Evolutionary conservation across 2,113 vertebrate genomes (phyloP), one percentile per base, ranked within the genome.

Genomic region (Theristicus caerulescens): DNA sequence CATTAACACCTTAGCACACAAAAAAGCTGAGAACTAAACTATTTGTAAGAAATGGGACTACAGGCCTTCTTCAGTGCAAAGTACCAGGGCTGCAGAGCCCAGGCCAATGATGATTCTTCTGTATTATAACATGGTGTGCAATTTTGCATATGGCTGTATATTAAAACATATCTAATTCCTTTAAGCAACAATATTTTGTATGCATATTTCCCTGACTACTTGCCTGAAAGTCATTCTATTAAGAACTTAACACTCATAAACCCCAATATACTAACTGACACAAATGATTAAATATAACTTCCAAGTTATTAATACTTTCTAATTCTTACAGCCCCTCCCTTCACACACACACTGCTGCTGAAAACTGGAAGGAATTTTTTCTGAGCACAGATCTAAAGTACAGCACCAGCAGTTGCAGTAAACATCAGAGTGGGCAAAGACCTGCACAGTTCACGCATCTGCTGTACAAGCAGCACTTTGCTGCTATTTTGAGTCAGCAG

Each of bases 371-470:
- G 24, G 21, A 65, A 5, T 54, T 86, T 86, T 73, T 85, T 77
- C 42, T 78, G 51, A 86, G 51, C 80, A 34, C 19, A 61, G 52
- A 46, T n/a, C 29, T 51, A 2, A 71, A 80, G 47, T 38, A 52
- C 44, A 80, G 62, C 42, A 66, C 25, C 72, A 51, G 62, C 47
- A 72, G 54, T 5, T 36, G 18, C n/a, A 80, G 55, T 51, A 78
- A 70, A 52, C 16, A 54, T 7, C 51, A 54, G 42, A 31, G 26
- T 0, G 13, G 19, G 69, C 26, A 86, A 88, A 91, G 47, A 32
- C 16, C 26, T 17, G 20, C 24, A 31, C 9, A 11, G 25, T 61
- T 69, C 65, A 55, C 0, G 0, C 8, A 18, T 25, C 20, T 73
- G 3, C 79, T 57, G n/a, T 31, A 29, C 58, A 61, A 40, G 67